phyloP scores from a whole-genome alignment of 2,113 vertebrate species.

The Odobenus rosmarus region DNA sequence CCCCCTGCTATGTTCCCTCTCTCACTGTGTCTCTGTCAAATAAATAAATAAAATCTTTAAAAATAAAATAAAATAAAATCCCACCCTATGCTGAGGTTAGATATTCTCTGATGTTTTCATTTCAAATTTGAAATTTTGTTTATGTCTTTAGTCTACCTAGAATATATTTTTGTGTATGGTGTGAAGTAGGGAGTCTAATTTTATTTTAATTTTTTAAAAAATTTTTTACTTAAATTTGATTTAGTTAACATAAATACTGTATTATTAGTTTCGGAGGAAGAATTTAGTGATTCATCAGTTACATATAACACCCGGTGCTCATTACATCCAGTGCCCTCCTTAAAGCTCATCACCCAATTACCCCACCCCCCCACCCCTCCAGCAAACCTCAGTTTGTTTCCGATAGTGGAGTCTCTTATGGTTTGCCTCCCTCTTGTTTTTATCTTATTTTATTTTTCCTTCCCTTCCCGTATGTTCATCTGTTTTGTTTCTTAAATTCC shows the following conservation, averaged over 20 bases:
- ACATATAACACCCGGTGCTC: not conserved
- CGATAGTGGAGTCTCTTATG: not conserved
- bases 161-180: not conserved
- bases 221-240: not conserved
- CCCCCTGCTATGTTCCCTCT: too few relatives aligned
- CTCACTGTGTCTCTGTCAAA: too few relatives aligned
- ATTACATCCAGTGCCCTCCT: not conserved
- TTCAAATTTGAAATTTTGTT: not conserved
- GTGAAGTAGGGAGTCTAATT: not conserved
- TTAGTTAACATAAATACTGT: not conserved
- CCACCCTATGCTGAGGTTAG: not conserved
- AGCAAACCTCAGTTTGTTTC: not conserved
- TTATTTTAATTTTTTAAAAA: not conserved
- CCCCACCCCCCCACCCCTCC: not conserved
- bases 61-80: not conserved
- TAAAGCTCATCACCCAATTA: not conserved
- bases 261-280: not conserved
- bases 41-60: too few relatives aligned
- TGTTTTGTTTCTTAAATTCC: not conserved
- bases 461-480: not conserved
- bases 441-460: not conserved
- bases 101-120: not conserved
- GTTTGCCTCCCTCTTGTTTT: not conserved
- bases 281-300: not conserved
- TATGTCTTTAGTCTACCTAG: not conserved